Evolutionary conservation across 2,113 vertebrate species (phyloP).

Genomic region (Brachypodius melanocephalos): DNA sequence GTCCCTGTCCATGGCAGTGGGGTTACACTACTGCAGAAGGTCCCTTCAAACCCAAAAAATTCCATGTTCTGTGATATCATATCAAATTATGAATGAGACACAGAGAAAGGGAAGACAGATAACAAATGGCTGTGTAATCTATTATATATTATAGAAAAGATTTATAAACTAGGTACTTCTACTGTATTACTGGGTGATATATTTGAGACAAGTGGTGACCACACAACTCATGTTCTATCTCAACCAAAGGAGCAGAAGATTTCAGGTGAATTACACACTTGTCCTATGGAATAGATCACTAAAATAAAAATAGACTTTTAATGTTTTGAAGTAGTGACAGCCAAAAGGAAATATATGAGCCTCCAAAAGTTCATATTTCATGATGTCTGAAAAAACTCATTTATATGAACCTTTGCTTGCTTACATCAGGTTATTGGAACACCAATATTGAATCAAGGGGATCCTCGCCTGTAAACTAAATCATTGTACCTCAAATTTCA

Average conservation of each 20-base stretch:
- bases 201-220: neutral
- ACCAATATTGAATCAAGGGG: neutral
- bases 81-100: neutral
- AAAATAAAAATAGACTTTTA: neutral
- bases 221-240: neutral
- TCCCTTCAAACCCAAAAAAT: neutral
- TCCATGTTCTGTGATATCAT: neutral
- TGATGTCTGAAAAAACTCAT: neutral
- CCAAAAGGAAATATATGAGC: neutral
- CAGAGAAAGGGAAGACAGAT: neutral
- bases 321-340: neutral
- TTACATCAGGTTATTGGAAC: neutral
- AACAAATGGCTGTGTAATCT: neutral
- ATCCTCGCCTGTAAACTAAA: neutral
- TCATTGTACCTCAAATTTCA: neutral
- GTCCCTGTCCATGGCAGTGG: accelerated
- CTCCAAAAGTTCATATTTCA: neutral
- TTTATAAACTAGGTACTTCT: neutral
- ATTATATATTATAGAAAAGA: neutral
- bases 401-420: neutral
- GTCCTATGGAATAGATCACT: neutral
- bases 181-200: neutral
- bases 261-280: neutral
- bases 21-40: neutral
- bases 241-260: neutral